Evolutionary conservation across 2,797 vertebrate genomes (phyloP).

Genomic region (Hozukius guyotensis): DNA sequence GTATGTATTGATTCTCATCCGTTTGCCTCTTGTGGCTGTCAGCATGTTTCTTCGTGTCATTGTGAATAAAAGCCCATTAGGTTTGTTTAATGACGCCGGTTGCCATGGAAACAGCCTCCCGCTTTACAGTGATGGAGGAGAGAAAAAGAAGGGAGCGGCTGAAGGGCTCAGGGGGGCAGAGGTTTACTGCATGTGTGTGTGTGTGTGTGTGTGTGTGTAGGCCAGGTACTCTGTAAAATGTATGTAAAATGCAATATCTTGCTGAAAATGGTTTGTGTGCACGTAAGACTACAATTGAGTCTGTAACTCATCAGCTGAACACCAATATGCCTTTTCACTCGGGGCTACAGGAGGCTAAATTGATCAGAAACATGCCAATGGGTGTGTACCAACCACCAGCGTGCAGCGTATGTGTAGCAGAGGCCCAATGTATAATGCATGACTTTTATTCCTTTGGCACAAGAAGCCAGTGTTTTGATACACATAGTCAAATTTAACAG

Average conservation of each 20-base stretch:
- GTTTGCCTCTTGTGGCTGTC: slow-evolving; percentile 42
- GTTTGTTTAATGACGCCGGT: slow-evolving; percentile 79
- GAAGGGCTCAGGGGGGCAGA: slow-evolving; percentile 32
- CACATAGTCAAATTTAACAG: slow-evolving; percentile 36
- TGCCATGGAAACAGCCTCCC: slow-evolving; percentile 79
- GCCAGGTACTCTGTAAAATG: slow-evolving; percentile 24
- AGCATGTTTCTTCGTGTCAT: slow-evolving; percentile 50
- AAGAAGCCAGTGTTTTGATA: slow-evolving; percentile 55
- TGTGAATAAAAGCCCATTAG: slow-evolving; percentile 57
- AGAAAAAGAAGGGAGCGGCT: slow-evolving; percentile 51
- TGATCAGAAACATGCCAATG: slow-evolving; percentile 57
- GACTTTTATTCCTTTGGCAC: slow-evolving; percentile 60
- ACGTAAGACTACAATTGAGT: background rate
- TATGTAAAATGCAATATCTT: slow-evolving; percentile 14
- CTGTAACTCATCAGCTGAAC: slow-evolving; percentile 22
- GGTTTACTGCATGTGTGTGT: slow-evolving; percentile 19
- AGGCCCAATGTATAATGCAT: slow-evolving; percentile 70
- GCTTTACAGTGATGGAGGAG: slow-evolving; percentile 44
- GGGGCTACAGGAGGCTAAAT: slow-evolving; percentile 29
- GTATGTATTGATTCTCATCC: slow-evolving; percentile 26
- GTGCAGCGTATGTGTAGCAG: slow-evolving; percentile 43
- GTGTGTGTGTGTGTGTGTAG: background rate
- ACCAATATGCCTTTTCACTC: slow-evolving; percentile 5
- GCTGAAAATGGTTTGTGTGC: background rate
- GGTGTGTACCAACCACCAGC: slow-evolving; percentile 49